phyloP scores from a whole-genome alignment of 2,113 vertebrate species.

The Poeciliopsis prolifica region DNA sequence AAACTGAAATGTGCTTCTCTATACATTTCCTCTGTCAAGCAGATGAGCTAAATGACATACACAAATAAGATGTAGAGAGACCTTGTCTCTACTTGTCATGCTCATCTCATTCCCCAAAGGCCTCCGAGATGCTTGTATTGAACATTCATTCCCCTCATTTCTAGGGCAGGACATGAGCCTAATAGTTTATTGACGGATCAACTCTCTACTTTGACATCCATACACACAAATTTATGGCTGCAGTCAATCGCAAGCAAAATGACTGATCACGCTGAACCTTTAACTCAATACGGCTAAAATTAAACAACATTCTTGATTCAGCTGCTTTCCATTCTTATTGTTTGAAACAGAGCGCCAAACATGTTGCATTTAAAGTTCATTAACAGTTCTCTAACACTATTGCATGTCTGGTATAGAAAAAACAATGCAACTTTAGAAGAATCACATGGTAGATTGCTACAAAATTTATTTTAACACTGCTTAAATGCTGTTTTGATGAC shows the following conservation, averaged over 20 bases:
- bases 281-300: slow-evolving; percentile 13
- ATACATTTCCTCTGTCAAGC: slow-evolving; percentile 57
- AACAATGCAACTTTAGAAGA: no score
- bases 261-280: slow-evolving; percentile 42
- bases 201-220: slow-evolving; percentile 43
- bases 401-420: no score
- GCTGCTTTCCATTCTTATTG: neutral
- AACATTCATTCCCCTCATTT: slow-evolving; percentile 47
- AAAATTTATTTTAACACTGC: no score
- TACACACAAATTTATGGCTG: slow-evolving; percentile 26
- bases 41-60: slow-evolving; percentile 55
- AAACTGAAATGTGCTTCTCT: slow-evolving; percentile 55
- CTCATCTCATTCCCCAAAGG: slow-evolving; percentile 41
- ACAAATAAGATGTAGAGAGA: slow-evolving; percentile 65
- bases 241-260: slow-evolving; percentile 10
- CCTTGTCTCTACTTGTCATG: slow-evolving; percentile 57
- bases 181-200: slow-evolving; percentile 64
- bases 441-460: no score
- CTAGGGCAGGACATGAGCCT: slow-evolving; percentile 33
- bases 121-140: slow-evolving; percentile 30
- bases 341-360: neutral
- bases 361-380: no score
- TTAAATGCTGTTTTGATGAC: no score
- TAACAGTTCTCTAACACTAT: no score
- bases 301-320: slow-evolving; percentile 5